phyloP scores from a whole-genome alignment of 2,113 vertebrate genomes.

The Bubalus kerabau region DNA sequence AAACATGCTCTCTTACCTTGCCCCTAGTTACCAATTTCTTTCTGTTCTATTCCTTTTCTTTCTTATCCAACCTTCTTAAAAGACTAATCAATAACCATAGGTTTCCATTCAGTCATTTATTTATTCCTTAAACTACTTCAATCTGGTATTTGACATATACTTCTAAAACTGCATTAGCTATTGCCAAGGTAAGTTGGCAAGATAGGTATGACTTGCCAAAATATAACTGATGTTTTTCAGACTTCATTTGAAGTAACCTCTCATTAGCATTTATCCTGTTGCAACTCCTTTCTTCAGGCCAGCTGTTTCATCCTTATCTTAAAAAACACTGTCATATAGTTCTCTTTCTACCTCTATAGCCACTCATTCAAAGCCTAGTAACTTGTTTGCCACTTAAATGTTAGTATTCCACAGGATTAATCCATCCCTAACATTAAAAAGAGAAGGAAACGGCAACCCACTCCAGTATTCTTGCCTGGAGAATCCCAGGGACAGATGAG shows the following conservation, averaged over 20 bases:
- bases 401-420: background rate
- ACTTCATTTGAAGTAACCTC: background rate
- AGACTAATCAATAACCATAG: background rate
- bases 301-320: background rate
- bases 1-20: background rate
- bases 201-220: background rate
- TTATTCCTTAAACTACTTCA: background rate
- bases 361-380: background rate
- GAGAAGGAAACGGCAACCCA: background rate
- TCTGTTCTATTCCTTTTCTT: background rate
- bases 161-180: background rate
- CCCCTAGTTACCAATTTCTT: background rate
- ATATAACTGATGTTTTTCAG: background rate
- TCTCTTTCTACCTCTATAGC: background rate
- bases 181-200: background rate
- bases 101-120: background rate
- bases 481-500: background rate
- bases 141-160: background rate
- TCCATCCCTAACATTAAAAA: background rate
- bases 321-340: background rate
- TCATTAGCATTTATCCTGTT: background rate
- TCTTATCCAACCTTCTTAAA: background rate
- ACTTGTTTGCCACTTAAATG: background rate
- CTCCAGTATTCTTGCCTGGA: background rate
- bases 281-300: background rate